Base-by-base conservation (phyloP, 1,140 invertebrate species). In the Paramacrobiotus metropolitanus region DNA sequence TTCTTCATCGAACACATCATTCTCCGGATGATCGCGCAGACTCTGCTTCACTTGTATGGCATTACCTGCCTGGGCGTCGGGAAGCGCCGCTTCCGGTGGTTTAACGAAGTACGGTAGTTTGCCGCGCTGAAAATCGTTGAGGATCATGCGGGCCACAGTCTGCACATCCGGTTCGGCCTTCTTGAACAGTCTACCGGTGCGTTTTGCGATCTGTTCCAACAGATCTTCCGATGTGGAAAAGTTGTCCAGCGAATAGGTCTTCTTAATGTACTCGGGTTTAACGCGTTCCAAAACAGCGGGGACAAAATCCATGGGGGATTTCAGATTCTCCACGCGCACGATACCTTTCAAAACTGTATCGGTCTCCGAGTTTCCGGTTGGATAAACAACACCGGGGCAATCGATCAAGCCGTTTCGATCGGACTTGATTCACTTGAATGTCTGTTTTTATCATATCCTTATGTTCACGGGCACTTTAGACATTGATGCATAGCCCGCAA, bases 41-140 rank as follows among this genome's bases (percentile, higher is more conserved):
- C 34, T 40, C 34, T 21, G 9, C 21, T 15, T 59, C 21, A 59
- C 21, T 21, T 9, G 21, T 15, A 24, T 21, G 21, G n/a, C n/a
- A n/a, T n/a, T 59, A 59, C 55, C 55, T 21, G 9, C 9, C 9
- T 21, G 4, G 21, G 21, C 20, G 55, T 21, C 20, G 29, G 1
- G n/a, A 15, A 24, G 1, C 30, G 4, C 1, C 24, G 62, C 64
- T 30, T 68, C 69, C 29, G 83, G 81, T 15, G 92, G 93, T 60
- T 81, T 77, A 1, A 89, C 82, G 77, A 89, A 97, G 73, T 86
- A 97, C 0, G 93, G 93, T 44, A 98, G 75, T 74, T 92, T 93
- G 18, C 94, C 94, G 68, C 95, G 79, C 74, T 98, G 94, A 83
- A 87, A 99, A 73, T 99, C 95, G 77, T 98, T 99, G 0, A 99